Evolutionary conservation across 2,797 vertebrate species (phyloP), one percentile per base, ranked within the genome.

Genomic region (Botia almorhae): DNA sequence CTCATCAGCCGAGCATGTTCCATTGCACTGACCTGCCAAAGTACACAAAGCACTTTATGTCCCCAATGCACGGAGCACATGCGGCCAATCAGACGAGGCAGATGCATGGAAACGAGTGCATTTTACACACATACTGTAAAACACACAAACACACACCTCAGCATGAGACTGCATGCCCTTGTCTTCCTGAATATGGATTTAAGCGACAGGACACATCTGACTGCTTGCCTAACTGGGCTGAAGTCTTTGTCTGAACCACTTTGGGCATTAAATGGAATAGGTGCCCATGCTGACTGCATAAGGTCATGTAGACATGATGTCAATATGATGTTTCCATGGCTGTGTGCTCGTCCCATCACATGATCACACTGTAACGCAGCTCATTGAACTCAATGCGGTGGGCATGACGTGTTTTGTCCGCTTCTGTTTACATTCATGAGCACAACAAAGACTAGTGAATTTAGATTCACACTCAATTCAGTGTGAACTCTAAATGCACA

Each of bases 1-100:
- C 76, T 78, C 68, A 78, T 78, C 76, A 71, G 56, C n/a, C 36
- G 46, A 70, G 69, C 68, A 70, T 78, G 76, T 78, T 78, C 76
- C 76, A 70, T 50, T 78, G 65, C 56, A 13, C 36, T 69, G 76
- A 61, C 55, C 76, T 70, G 76, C 43, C 68, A 63, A 63, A 60
- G 26, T 13, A 26, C 26, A 78, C 76, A 53, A 33, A 70, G 50
- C 76, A 50, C 67, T 63, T n/a, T 0, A 48, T 51, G 63, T 61
- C 56, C 26, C 76, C n/a, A 78, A 63, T 51, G 68, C n/a, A 70
- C 23, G n/a, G 17, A 10, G 16, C 26, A 26, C 23, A 63, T 17
- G 26, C 23, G 63, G 39, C 63, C 63, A 70, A 39, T 71, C 33
- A 63, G 68, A 78, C 11, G 43, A 53, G 43, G 55, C 21, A 74